Percentiles rank a stretch among this genome's conserved stretches.
Evolutionary conservation across 2,888 invertebrate species (phyloP).

Genomic region (Phalera bucephala): DNA sequence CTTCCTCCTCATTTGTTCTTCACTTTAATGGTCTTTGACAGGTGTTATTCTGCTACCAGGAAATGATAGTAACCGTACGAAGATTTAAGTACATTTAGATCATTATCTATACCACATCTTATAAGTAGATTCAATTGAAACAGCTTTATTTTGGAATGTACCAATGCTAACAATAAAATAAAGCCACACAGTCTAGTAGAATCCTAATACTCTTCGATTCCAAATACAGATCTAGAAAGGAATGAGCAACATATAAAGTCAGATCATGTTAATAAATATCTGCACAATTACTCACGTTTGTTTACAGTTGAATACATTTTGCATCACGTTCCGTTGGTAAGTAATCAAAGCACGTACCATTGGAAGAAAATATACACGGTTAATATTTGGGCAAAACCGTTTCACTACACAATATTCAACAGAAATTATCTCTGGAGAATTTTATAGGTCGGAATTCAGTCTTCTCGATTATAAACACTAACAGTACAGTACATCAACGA

Average conservation of each 20-base stretch:
- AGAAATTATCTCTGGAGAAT: slow-evolving; percentile 9
- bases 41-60: too few relatives aligned
- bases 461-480: slow-evolving; percentile 16
- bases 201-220: slow-evolving; percentile 31
- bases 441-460: slow-evolving; percentile 4
- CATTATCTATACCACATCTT: too few relatives aligned
- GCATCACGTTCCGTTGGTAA: slow-evolving; percentile 40
- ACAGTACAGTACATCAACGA: too few relatives aligned
- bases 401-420: slow-evolving; percentile 4
- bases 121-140: too few relatives aligned
- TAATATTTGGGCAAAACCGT: slow-evolving; percentile 25
- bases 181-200: slow-evolving; percentile 11
- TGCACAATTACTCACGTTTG: slow-evolving; percentile 51
- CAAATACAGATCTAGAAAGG: slow-evolving; percentile 43
- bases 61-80: too few relatives aligned
- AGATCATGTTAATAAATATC: slow-evolving; percentile 44
- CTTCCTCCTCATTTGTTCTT: too few relatives aligned
- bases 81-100: too few relatives aligned
- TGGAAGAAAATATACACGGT: slow-evolving; percentile 26
- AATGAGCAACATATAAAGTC: slow-evolving; percentile 42
- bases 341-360: slow-evolving; percentile 42
- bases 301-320: slow-evolving; percentile 47
- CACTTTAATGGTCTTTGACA: too few relatives aligned
- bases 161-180: too few relatives aligned
- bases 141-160: too few relatives aligned